phyloP scores from a whole-genome alignment of 2,113 vertebrate species.

The Nerophis ophidion region DNA sequence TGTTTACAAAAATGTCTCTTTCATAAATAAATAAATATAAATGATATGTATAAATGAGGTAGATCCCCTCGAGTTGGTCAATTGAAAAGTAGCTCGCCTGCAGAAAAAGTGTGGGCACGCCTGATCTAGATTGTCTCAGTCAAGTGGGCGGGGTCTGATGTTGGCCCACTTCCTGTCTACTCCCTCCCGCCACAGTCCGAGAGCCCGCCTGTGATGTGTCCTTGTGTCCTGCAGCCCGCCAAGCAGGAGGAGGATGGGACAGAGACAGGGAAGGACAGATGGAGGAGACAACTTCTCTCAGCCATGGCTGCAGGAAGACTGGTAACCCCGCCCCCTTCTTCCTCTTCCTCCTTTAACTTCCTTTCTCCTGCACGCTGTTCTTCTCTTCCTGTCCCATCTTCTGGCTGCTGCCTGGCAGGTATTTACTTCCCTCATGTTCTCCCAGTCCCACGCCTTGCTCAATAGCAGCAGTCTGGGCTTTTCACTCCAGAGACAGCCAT shows the following conservation, averaged over 20 bases:
- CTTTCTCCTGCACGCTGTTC: conserved; percentile 5
- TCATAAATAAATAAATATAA: too few relatives aligned
- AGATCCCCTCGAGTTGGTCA: too few relatives aligned
- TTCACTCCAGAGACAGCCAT: too few relatives aligned
- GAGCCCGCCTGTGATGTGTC: conserved; percentile 27
- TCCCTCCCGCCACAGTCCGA: too few relatives aligned
- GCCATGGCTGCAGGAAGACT: conserved; percentile 67
- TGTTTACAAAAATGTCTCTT: too few relatives aligned
- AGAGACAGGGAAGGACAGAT: conserved; percentile 74
- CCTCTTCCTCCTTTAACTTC: background rate
- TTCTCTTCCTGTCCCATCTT: background rate
- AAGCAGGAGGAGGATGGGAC: conserved; percentile 70
- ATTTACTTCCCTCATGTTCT: background rate
- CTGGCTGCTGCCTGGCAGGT: conserved; percentile 8
- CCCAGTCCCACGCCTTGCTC: too few relatives aligned
- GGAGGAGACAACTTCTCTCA: conserved; percentile 74
- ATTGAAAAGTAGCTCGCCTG: too few relatives aligned
- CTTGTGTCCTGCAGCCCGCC: conserved; percentile 69
- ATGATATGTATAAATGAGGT: too few relatives aligned
- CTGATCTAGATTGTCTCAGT: conserved; percentile 36
- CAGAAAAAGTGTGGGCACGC: too few relatives aligned
- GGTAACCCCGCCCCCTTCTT: conserved; percentile 54
- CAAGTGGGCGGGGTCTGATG: conserved; percentile 41
- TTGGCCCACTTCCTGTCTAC: conserved; percentile 23
- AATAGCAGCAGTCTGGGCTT: too few relatives aligned